A percentile compares a stretch with the other conserved stretches of the same genome.
These are phyloP conservation scores for Polietes domitor DNA, from an alignment of 2,888 invertebrate species.

Conservation along the genomic window DNA sequence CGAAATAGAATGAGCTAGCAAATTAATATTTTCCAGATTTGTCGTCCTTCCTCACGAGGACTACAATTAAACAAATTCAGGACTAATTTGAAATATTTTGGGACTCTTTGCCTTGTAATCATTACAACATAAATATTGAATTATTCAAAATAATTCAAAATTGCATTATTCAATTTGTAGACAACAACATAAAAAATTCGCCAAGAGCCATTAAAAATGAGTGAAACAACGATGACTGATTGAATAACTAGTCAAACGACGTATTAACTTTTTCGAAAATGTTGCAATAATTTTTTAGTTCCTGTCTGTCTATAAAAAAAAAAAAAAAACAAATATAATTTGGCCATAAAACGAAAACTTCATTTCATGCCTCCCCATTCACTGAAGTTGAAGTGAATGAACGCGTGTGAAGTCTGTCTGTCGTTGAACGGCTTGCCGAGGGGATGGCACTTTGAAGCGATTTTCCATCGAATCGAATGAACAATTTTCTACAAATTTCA, in stretches of 20 bases:
- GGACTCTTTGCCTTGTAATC: no score
- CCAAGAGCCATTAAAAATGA: no score
- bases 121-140: no score
- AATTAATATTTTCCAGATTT: no score
- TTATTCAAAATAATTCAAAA: no score
- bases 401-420: conserved; percentile 28
- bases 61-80: no score
- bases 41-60: no score
- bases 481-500: not conserved
- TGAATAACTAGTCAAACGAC: not conserved
- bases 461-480: not conserved
- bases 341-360: not conserved
- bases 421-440: not conserved
- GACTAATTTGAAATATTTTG: no score
- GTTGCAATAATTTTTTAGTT: not conserved
- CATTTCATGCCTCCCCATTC: not conserved
- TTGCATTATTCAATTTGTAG: no score
- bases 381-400: conserved; percentile 35
- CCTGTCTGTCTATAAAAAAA: not conserved
- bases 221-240: no score
- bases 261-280: not conserved
- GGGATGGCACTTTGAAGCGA: not conserved
- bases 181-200: no score
- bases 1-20: no score
- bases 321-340: not conserved